Evolutionary conservation across 2,797 vertebrate species (phyloP), one percentile per base, ranked within the genome.

Genomic region (Myioborus miniatus): DNA sequence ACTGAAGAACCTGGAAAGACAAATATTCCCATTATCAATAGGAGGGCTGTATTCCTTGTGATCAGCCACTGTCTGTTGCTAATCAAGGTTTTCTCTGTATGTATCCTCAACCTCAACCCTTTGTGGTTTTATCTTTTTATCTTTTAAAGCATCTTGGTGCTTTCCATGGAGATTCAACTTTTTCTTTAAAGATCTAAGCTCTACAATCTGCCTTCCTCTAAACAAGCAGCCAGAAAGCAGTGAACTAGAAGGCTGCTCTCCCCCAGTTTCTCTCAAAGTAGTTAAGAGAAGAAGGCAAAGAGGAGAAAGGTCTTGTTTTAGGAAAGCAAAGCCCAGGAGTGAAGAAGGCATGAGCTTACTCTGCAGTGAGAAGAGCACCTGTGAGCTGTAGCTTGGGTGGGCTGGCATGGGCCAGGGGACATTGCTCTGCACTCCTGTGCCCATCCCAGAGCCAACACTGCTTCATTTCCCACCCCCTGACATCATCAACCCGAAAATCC

Each of bases 341-440:
- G 37, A 67, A 59, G 56, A 62, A 53, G 27, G 12, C 18, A 34
- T 7, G n/a, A 74, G 20, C 13, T 55, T 26, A 39, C 15, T 32
- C 23, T 9, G 32, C 0, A 1, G 24, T 11, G 39, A 63, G 41
- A 17, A 83, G 15, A 0, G 0, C 0, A 23, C 8, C 55, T 11
- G 2, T 1, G 15, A 69, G 15, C 37, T 41, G 68, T 27, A 76
- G 44, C 68, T 60, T 2, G 2, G 27, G 8, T 8, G 44, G 34
- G n/a, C 6, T 58, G 56, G 43, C 23, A 30, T 2, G 3, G 53
- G 34, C 44, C 1, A 60, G 2, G 26, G 27, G 30, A 7, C 22
- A 85, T 36, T 0, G 0, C 36, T 79, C 29, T 37, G 60, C n/a
- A 63, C 24, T 37, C 32, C 11, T 7, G 15, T 55, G n/a, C 36